Base-by-base conservation (phyloP, 2,797 vertebrate species). In the Rhyacichthys aspro region DNA sequence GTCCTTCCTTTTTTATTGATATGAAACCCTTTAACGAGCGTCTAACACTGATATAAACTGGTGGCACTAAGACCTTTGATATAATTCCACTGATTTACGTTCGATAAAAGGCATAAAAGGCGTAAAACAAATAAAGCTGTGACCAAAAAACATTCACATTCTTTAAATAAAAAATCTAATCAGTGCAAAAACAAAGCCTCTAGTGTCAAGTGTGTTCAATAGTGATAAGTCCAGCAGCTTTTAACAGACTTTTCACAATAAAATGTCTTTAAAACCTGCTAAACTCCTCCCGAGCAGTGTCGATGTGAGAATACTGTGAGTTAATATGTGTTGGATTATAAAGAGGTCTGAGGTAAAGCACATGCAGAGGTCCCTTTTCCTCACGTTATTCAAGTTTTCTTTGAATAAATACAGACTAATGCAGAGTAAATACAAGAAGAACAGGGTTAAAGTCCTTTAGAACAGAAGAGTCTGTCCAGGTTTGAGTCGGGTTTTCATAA, bases 101-200 rank as follows among this genome's bases (percentile, higher is more conserved):
- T 86, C 81, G 82, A 74, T 85, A 70, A 78, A 77, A 67, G 59
- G 63, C 76, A 73, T 83, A 86, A 17, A 50, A 83, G 84, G 81
- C 78, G 67, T 81, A 79, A 81, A 34, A 16, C 63, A 64, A 61
- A 70, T 88, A 90, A 91, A 90, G 90, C 86, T 88, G 79, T 84
- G 55, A 89, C 67, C 86, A 85, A 74, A 49, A 78, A 76, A 91
- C 89, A 90, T 90, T 92, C 89, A 86, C 56, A 75, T 53, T 81
- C 70, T 74, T 81, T 55, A 76, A 74, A 74, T 85, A 67, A 76
- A 70, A 77, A 80, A 81, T n/a, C 79, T 88, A 88, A 91, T 84
- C 86, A 63, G 78, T 89, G 86, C 88, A 91, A 90, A 87, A 87
- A 88, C 86, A 81, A 81, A 78, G 67, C 74, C 7, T 34, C 66